Evolutionary conservation across 2,888 invertebrate genomes (phyloP), one percentile per base, ranked within the genome.

Genomic region (Drosophila birchii): DNA sequence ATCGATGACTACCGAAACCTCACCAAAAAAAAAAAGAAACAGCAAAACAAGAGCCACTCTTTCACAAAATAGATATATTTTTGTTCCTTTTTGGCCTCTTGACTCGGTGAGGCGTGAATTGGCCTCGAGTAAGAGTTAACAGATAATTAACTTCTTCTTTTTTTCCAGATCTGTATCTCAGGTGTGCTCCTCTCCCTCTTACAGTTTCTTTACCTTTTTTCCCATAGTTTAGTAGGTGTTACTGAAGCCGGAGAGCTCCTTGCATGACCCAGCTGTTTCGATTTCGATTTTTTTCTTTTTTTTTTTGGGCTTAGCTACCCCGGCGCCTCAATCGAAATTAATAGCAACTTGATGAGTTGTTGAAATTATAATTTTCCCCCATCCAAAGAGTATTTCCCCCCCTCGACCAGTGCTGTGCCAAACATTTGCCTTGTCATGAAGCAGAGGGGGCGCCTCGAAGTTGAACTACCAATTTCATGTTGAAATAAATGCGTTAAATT

Each of bases 321-420:
- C 67, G 87, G 89, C 89, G 87, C 81, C 85, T 75, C 64, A 73
- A 62, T 57, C 51, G 80, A 81, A 87, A 88, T 90, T 89, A 90
- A 88, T 90, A 77, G 89, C 81, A 64, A 81, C 34, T 67, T 85
- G 90, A 88, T 88, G 88, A 88, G 90, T 88, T 89, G 88, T 90
- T 90, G 86, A 88, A 88, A 88, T 89, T 88, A 78, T 78, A 82
- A 80, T 78, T 74, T 47, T 44, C 56, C 63, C 55, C 26, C 29
- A 8, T 11, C 60, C 36, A 29, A 26, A 1, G 34, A 4, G 12
- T 43, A 41, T 20, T 3, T 20, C 29, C 29, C 29, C 29, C 5
- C 5, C 26, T 26, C n/a, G n/a, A 26, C 26, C 26, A 26, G 26
- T 26, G 3, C 5, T 5, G 26, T 26, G 5, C 26, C 29, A 29